A percentile compares a stretch with the other conserved stretches of the same genome.
Evolutionary conservation across 2,113 vertebrate genomes (phyloP).

Genomic region (Rhabdomys dilectus): DNA sequence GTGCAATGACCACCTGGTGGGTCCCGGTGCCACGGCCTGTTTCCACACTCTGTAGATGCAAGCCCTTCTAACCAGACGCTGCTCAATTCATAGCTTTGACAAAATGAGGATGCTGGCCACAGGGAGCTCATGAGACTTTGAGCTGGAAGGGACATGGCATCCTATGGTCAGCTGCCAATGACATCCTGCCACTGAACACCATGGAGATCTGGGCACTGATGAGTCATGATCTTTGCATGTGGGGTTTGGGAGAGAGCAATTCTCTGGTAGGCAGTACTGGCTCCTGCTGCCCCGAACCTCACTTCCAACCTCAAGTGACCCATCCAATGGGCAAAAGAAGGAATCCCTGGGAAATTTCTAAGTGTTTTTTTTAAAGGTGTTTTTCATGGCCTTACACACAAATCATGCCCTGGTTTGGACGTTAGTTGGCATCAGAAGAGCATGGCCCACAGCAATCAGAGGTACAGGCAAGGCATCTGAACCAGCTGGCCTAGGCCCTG

Average conservation of each 20-base stretch:
- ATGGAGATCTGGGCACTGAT: neutral
- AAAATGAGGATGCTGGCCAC: neutral
- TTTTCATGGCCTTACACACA: neutral
- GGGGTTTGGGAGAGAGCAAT: neutral
- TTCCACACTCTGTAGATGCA: neutral
- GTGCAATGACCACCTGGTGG: neutral
- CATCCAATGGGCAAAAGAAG: neutral
- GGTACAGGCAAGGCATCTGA: neutral
- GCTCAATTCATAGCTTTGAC: neutral
- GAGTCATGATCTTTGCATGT: neutral
- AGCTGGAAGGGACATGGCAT: neutral
- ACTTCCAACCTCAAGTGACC: neutral
- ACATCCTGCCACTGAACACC: conserved; percentile 10
- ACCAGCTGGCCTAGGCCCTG: neutral
- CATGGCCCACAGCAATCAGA: neutral
- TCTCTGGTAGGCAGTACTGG: neutral
- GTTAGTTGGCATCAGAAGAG: neutral
- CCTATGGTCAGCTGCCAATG: neutral
- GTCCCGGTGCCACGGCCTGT: neutral
- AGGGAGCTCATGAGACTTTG: neutral
- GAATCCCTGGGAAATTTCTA: neutral
- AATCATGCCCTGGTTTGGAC: neutral
- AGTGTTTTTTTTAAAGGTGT: too few species aligned
- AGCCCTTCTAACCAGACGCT: neutral
- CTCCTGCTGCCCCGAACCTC: neutral